These are phyloP conservation scores for Poecilia picta DNA, from an alignment of 2,797 vertebrate genomes.

Conservation along the genomic window DNA sequence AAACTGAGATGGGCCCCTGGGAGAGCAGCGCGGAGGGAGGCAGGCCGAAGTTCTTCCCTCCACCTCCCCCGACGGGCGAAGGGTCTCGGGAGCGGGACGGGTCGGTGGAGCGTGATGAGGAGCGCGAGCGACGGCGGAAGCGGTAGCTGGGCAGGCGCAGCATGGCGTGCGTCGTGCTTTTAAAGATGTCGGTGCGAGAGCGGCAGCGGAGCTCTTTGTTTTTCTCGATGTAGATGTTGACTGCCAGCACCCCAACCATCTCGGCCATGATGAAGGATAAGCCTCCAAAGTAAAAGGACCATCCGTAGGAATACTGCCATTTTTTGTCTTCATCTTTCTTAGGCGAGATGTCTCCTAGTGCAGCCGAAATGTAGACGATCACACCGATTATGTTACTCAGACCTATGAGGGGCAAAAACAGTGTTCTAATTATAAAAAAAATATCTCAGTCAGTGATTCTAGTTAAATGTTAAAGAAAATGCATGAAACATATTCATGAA, in stretches of 20 bases:
- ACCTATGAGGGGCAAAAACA: constrained; percentile 72
- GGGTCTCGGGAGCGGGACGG: constrained; percentile 91
- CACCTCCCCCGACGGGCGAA: constrained; percentile 85
- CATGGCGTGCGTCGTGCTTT: constrained; percentile 89
- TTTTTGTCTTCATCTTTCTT: constrained; percentile 94
- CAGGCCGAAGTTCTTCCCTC: constrained; percentile 85
- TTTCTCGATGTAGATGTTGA: constrained; percentile 96
- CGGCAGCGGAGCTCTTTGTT: constrained; percentile 93
- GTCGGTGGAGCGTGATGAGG: constrained; percentile 91
- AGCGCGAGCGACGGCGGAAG: constrained; percentile 91
- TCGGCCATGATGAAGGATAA: constrained; percentile 96
- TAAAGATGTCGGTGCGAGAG: constrained; percentile 90
- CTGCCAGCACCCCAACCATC: constrained; percentile 93
- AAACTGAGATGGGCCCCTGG: constrained; percentile 89
- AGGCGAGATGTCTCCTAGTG: constrained; percentile 92
- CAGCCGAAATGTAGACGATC: constrained; percentile 95
- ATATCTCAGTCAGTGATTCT: background rate
- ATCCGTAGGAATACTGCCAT: constrained; percentile 94
- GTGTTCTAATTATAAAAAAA: constrained; percentile 11
- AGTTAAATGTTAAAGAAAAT: background rate
- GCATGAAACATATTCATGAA: background rate
- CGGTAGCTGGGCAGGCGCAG: constrained; percentile 92
- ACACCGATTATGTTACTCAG: constrained; percentile 96
- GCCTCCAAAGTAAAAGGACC: constrained; percentile 96
- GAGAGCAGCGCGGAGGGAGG: constrained; percentile 84